These are phyloP conservation scores for Alauda arvensis DNA, from an alignment of 2,797 vertebrate genomes.

Conservation along the genomic window DNA sequence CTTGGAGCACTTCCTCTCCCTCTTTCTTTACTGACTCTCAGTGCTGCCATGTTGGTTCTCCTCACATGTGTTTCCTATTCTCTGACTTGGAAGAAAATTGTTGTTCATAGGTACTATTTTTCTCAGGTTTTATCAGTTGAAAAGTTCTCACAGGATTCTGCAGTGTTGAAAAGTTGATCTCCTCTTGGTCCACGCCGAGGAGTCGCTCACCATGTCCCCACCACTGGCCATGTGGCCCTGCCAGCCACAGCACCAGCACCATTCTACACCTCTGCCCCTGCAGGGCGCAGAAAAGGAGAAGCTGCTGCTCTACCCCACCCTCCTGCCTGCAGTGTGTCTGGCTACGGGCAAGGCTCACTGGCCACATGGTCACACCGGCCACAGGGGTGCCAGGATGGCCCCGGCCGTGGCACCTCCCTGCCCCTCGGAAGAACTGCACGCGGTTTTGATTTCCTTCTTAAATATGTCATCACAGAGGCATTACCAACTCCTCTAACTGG, in stretches of 20 bases:
- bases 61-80: fast-evolving
- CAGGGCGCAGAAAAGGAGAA: not conserved
- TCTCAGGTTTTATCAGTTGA: not conserved
- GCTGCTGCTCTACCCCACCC: not conserved
- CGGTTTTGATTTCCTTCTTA: not conserved
- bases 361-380: fast-evolving
- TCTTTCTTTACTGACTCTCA: not conserved
- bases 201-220: fast-evolving
- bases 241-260: fast-evolving
- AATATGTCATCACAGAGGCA: not conserved
- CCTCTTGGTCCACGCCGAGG: fast-evolving
- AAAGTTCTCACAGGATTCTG: fast-evolving
- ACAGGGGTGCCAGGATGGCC: fast-evolving
- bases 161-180: not conserved
- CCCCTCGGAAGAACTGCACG: fast-evolving
- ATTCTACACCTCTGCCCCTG: not conserved
- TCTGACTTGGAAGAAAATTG: not conserved
- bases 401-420: fast-evolving
- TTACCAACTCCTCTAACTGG: not conserved
- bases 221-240: not conserved
- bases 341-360: no score
- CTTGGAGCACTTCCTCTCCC: not conserved
- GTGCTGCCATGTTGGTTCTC: not conserved
- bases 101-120: no score
- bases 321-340: fast-evolving